Evolutionary conservation across 2,113 vertebrate species (phyloP).

Genomic region (Furnarius figulus): DNA sequence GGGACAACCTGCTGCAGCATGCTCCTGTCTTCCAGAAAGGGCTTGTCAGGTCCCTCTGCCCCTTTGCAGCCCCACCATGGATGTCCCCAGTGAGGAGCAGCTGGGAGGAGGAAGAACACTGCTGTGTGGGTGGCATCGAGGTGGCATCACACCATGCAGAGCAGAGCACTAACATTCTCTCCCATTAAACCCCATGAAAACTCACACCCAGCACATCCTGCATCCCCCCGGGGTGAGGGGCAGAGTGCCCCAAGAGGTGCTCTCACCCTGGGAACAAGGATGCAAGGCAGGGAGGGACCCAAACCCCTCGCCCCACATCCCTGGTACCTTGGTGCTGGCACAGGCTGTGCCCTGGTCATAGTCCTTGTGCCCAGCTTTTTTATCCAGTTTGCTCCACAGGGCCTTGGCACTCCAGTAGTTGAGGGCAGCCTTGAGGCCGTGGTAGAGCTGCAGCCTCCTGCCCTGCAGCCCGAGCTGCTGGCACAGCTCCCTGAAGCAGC

Average conservation of each 20-base stretch:
- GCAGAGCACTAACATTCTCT: not conserved
- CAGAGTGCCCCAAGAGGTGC: not conserved
- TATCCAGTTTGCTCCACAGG: conserved; percentile 91
- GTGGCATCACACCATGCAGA: not conserved
- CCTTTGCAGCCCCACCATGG: not conserved
- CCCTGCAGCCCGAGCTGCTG: conserved; percentile 76
- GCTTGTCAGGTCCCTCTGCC: not conserved
- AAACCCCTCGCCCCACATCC: not conserved
- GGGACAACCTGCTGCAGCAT: not conserved
- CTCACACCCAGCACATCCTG: not conserved
- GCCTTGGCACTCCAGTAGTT: conserved; percentile 97
- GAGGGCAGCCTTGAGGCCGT: conserved; percentile 83
- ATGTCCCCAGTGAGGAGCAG: not conserved
- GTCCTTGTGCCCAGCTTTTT: conserved; percentile 81
- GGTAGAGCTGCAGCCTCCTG: conserved; percentile 80
- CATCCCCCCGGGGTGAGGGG: not conserved
- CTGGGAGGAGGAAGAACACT: not conserved
- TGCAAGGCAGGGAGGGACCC: not conserved
- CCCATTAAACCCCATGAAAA: not conserved
- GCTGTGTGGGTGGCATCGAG: not conserved
- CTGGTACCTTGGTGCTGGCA: conserved; percentile 81
- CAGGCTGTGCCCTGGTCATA: conserved; percentile 88
- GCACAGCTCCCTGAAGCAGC: conserved; percentile 82
- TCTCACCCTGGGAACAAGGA: not conserved
- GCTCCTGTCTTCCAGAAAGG: not conserved